Conservation (phyloP, 2,888 invertebrate species). For the Caenorhabditis virilis region DNA sequence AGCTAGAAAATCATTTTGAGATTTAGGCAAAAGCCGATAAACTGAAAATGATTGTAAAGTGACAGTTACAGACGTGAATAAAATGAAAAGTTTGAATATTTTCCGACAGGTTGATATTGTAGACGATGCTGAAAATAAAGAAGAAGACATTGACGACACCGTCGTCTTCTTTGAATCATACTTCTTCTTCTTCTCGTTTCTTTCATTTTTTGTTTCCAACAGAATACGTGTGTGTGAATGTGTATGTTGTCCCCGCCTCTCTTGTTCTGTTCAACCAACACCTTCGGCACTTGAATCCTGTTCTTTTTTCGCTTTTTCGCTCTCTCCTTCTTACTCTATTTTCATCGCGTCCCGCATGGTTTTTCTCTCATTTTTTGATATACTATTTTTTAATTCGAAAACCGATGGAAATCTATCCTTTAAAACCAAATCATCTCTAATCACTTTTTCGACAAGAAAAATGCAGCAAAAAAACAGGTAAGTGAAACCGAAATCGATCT, state of each 20-base stretch:
- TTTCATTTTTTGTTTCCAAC: conserved; percentile 12
- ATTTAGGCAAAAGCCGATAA: conserved; percentile 40
- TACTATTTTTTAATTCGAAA: no score
- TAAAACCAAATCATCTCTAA: no score
- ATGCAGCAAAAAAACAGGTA: no score
- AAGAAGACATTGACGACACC: neutral
- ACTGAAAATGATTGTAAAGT: conserved; percentile 26
- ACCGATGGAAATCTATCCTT: no score
- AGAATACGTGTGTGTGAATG: no score
- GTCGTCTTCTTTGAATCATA: neutral
- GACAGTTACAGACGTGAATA: neutral
- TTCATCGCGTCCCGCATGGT: conserved; percentile 3
- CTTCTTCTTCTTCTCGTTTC: conserved; percentile 9
- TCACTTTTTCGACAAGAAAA: no score
- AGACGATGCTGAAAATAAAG: neutral
- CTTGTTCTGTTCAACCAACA: conserved; percentile 5
- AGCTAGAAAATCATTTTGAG: conserved; percentile 31
- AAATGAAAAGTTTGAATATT: no score
- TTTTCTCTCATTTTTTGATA: conserved; percentile 4
- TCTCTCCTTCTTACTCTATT: conserved; percentile 22
- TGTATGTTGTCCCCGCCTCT: no score
- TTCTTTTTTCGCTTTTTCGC: conserved; percentile 17
- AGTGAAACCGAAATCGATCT: no score
- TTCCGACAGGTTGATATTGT: no score
- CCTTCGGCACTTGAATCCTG: conserved; percentile 17